phyloP scores from a whole-genome alignment of 1,140 invertebrate genomes.

The Aphelinus certus region DNA sequence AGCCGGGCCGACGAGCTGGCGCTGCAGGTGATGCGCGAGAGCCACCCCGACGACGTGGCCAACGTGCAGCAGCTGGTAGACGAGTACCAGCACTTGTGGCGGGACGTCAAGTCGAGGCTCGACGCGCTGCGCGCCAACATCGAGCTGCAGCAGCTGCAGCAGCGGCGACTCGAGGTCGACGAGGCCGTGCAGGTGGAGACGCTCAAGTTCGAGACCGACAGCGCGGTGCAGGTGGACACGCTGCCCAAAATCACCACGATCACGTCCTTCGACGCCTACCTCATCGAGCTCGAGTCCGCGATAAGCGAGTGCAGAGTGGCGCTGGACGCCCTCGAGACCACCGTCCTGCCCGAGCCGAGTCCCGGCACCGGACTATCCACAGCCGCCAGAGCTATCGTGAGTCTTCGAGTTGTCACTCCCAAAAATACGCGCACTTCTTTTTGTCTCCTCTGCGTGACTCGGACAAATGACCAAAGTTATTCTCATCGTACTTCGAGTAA shows the following conservation, averaged over 20 bases:
- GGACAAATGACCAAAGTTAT: not conserved
- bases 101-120: conserved; percentile 70
- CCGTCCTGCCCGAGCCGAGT: conserved; percentile 66
- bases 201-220: conserved; percentile 78
- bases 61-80: conserved; percentile 73
- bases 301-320: conserved; percentile 71
- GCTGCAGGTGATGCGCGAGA: conserved; percentile 68
- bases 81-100: conserved; percentile 75
- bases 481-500: not conserved
- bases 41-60: conserved; percentile 66
- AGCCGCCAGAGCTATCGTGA: conserved; percentile 68
- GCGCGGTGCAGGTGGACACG: conserved; percentile 82
- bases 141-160: conserved; percentile 54
- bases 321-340: conserved; percentile 68
- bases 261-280: conserved; percentile 82
- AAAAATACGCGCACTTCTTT: too few relatives aligned
- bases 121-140: conserved; percentile 64
- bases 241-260: conserved; percentile 72
- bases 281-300: conserved; percentile 76
- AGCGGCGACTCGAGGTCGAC: conserved; percentile 66
- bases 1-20: conserved; percentile 70
- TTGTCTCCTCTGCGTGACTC: not conserved
- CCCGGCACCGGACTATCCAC: conserved; percentile 66
- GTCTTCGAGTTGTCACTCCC: conserved; percentile 32
- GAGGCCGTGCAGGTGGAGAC: conserved; percentile 78